Conservation (phyloP, 2,113 vertebrate genomes). For the Puntigrus tetrazona region DNA sequence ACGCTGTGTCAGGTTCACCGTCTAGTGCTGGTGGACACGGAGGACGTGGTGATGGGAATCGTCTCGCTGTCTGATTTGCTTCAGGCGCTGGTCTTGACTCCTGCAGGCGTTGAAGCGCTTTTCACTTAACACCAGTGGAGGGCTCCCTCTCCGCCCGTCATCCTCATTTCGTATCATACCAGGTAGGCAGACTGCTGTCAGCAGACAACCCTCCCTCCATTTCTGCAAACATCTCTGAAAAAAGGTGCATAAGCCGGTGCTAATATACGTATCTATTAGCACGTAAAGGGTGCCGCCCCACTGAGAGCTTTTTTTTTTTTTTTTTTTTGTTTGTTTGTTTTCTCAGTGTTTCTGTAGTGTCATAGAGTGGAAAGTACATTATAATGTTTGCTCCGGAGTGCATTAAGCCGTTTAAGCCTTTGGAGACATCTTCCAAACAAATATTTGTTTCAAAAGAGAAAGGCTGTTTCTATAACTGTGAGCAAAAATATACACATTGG, state of each 20-base stretch:
- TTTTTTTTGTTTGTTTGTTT: no score
- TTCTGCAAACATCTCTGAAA: not conserved
- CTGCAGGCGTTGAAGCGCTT: conserved; percentile 94
- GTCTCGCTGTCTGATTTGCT: conserved; percentile 96
- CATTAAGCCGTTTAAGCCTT: not conserved
- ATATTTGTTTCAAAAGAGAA: not conserved
- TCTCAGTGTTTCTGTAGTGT: not conserved
- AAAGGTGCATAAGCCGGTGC: not conserved
- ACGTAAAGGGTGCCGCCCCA: not conserved
- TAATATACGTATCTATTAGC: not conserved
- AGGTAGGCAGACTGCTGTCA: conserved; percentile 26
- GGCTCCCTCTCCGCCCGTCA: conserved; percentile 10
- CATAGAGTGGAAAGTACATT: not conserved
- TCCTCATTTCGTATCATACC: conserved; percentile 15
- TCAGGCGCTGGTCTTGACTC: conserved; percentile 92
- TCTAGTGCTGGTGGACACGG: conserved; percentile 88
- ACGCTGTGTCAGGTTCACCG: conserved; percentile 85
- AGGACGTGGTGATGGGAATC: conserved; percentile 85
- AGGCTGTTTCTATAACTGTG: not conserved
- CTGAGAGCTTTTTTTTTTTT: not conserved
- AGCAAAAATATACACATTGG: not conserved
- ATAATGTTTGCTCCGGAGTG: not conserved
- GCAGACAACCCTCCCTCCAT: not conserved
- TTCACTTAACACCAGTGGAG: conserved; percentile 75
- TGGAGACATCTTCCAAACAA: not conserved